Evolutionary conservation across 2,113 vertebrate genomes (phyloP).

Genomic region (Osmerus mordax): DNA sequence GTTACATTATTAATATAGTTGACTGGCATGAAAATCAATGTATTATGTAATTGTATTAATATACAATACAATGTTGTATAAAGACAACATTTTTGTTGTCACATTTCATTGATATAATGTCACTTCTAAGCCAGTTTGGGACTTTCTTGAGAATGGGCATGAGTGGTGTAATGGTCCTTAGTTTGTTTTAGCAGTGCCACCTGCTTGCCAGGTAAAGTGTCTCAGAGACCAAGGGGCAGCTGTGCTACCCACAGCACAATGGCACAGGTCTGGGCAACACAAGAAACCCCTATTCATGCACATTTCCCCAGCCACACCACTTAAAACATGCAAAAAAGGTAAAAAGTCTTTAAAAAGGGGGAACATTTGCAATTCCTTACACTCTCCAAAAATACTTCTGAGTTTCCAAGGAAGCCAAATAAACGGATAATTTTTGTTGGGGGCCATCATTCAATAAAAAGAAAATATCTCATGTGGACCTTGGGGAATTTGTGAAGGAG

Average conservation of each 20-base stretch:
- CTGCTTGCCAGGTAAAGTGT: slow-evolving; percentile 56
- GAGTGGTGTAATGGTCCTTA: not conserved
- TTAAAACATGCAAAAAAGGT: slow-evolving; percentile 50
- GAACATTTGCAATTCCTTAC: slow-evolving; percentile 44
- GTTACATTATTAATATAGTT: slow-evolving; percentile 47
- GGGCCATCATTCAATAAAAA: slow-evolving; percentile 23
- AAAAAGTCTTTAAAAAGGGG: slow-evolving; percentile 56
- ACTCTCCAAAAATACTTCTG: slow-evolving; percentile 47
- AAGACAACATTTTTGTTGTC: not conserved
- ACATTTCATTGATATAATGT: no score
- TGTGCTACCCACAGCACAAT: slow-evolving; percentile 56
- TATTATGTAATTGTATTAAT: slow-evolving; percentile 18
- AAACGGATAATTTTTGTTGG: slow-evolving; percentile 54
- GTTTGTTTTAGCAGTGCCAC: slow-evolving; percentile 12
- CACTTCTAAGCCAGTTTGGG: not conserved
- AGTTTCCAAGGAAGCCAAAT: slow-evolving; percentile 52
- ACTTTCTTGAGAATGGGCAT: not conserved
- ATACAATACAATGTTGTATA: not conserved
- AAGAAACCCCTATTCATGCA: slow-evolving; percentile 54
- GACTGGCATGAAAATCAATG: slow-evolving; percentile 45
- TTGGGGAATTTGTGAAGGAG: slow-evolving; percentile 36
- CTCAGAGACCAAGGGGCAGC: slow-evolving; percentile 49
- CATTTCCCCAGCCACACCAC: slow-evolving; percentile 52
- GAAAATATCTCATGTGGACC: slow-evolving; percentile 41
- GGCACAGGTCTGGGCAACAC: slow-evolving; percentile 44